phyloP scores from a whole-genome alignment of 1,140 invertebrate species.

The Mylabris phalerata region DNA sequence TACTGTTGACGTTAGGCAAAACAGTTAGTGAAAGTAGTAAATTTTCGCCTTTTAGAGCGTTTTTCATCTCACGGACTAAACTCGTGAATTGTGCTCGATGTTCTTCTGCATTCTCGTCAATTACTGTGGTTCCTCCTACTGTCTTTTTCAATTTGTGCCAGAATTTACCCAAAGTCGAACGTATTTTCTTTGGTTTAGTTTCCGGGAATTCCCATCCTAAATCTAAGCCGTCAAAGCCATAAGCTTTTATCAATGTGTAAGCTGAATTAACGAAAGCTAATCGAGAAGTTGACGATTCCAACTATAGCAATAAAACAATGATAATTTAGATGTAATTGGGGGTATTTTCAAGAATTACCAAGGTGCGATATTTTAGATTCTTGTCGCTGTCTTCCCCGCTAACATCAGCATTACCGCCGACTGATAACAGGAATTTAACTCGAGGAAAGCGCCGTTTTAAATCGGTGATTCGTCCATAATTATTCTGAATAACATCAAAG shows the following conservation, averaged over 20 bases:
- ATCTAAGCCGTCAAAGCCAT: slow-evolving; percentile 78
- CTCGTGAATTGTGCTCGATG: slow-evolving; percentile 69
- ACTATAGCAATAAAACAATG: slow-evolving; percentile 17
- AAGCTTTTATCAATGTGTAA: slow-evolving; percentile 59
- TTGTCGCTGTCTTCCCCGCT: slow-evolving; percentile 46
- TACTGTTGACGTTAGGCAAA: slow-evolving; percentile 68
- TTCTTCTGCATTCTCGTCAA: slow-evolving; percentile 70
- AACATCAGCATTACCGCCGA: slow-evolving; percentile 61
- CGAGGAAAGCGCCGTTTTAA: slow-evolving; percentile 64
- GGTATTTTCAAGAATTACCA: not conserved
- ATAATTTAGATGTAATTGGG: not conserved
- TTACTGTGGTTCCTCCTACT: slow-evolving; percentile 57
- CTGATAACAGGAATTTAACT: slow-evolving; percentile 66
- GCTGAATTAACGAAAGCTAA: slow-evolving; percentile 70
- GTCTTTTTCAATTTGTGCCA: slow-evolving; percentile 71
- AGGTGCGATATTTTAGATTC: slow-evolving; percentile 52
- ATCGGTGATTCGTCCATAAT: slow-evolving; percentile 61
- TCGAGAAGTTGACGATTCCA: slow-evolving; percentile 62
- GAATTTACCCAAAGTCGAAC: slow-evolving; percentile 53
- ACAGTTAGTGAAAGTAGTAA: slow-evolving; percentile 61
- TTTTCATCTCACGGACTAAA: slow-evolving; percentile 66
- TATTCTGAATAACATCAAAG: slow-evolving; percentile 63
- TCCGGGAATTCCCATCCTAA: slow-evolving; percentile 82
- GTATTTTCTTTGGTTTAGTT: slow-evolving; percentile 68
- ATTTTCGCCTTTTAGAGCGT: slow-evolving; percentile 56